These are phyloP conservation scores for Therioaphis trifolii DNA, from an alignment of 2,888 invertebrate species.

Conservation along the genomic window DNA sequence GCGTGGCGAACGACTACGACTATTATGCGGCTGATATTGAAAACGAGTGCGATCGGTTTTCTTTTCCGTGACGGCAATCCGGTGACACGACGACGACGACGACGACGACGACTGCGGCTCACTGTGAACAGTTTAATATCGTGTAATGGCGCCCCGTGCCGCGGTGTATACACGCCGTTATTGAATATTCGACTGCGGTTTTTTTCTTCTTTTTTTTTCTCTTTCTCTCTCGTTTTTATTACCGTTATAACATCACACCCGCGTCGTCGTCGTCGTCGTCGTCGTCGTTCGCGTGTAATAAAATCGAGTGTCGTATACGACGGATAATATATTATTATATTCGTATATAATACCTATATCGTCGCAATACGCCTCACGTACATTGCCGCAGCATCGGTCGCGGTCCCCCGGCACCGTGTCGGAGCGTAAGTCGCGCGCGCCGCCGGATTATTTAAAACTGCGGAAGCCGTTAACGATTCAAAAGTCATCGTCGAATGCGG, in stretches of 20 bases:
- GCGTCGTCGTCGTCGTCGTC: neutral
- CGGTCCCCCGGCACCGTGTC: neutral
- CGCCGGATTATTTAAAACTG: slow-evolving; percentile 58
- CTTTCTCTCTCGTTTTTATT: too few species aligned
- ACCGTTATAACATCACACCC: neutral
- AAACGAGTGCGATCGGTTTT: too few species aligned
- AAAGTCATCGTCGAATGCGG: slow-evolving; percentile 53
- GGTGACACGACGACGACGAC: neutral
- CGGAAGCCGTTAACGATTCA: slow-evolving; percentile 61
- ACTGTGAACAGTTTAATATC: too few species aligned
- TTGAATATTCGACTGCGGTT: neutral
- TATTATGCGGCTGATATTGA: too few species aligned
- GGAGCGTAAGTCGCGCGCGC: too few species aligned
- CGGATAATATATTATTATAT: too few species aligned
- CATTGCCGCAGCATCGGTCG: neutral
- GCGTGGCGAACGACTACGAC: too few species aligned
- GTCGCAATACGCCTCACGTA: too few species aligned
- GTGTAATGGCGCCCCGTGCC: neutral
- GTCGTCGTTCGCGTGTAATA: neutral
- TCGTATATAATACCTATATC: too few species aligned
- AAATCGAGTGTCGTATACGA: neutral
- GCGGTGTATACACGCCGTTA: too few species aligned
- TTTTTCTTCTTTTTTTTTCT: neutral
- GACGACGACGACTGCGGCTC: too few species aligned
- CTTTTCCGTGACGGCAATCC: neutral